These are phyloP conservation scores for Pteruthius melanotis DNA, from an alignment of 2,113 vertebrate species.

Conservation along the genomic window DNA sequence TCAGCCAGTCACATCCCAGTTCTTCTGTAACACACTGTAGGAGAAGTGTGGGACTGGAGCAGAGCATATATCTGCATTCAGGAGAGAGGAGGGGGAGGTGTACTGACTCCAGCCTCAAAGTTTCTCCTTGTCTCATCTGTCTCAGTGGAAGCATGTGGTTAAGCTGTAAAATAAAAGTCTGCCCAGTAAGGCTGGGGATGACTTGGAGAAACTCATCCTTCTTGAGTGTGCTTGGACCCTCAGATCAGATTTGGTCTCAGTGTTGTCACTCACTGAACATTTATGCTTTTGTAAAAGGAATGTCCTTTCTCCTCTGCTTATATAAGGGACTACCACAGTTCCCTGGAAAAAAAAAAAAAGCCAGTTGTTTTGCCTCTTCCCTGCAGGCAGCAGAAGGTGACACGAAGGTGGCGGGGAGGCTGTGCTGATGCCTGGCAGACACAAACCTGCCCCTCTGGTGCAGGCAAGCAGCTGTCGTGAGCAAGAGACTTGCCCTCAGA, in stretches of 20 bases:
- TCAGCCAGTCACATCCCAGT: conserved; percentile 7
- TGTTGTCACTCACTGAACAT: neutral
- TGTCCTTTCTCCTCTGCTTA: neutral
- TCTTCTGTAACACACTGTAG: neutral
- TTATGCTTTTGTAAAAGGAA: neutral
- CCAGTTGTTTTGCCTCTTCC: neutral
- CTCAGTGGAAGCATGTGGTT: neutral
- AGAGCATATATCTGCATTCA: neutral
- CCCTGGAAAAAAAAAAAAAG: neutral
- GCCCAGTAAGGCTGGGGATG: neutral
- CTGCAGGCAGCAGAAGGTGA: neutral
- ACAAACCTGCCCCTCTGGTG: neutral
- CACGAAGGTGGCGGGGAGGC: neutral
- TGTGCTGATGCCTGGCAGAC: neutral
- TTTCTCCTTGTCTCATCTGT: neutral
- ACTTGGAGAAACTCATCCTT: neutral
- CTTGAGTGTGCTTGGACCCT: neutral
- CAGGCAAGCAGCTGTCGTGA: neutral
- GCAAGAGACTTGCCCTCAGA: neutral
- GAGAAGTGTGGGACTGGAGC: conserved; percentile 29
- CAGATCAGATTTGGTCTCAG: neutral
- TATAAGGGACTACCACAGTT: neutral
- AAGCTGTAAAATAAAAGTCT: neutral
- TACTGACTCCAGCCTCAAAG: neutral
- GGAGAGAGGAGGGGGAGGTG: neutral